Evolutionary conservation across 1,140 invertebrate species (phyloP), one percentile per base, ranked within the genome.

Genomic region (Diachasmimorpha longicaudata): DNA sequence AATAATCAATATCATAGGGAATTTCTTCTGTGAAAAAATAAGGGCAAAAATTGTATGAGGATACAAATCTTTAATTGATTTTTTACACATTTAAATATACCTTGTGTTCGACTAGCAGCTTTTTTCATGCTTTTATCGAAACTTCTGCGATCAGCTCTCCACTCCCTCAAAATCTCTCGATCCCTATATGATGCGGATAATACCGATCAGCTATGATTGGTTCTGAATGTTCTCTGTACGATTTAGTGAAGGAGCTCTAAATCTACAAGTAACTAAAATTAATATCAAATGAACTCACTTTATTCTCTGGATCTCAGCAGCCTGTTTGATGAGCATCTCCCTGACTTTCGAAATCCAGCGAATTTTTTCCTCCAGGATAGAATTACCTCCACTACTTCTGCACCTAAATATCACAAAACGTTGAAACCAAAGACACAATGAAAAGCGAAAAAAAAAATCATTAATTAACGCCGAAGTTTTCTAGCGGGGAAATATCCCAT

Each of bases 111-210:
- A 48, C 14, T 81, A 11, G 77, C 72, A 25, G 82, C 81, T 67
- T 80, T 84, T n/a, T 76, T 74, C 77, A 84, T 84, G 74, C 81
- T 82, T 81, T 77, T 84, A 69, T 55, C 68, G 10, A 80, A 83
- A 77, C 80, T 85, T 69, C 74, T 80, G 16, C 69, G 39, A 73
- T 85, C 78, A 13, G 58, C 58, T 76, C 83, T 83, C 86, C 86
- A 87, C 31, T 83, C 36, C 48, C 79, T 81, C 70, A 86, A 16
- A 52, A 70, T 74, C 16, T 75, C 70, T 72, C 74, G 73, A 77
- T 86, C 79, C 48, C 86, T 87, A 63, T 21, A 74, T n/a, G n/a
- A n/a, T n/a, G n/a, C n/a, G n/a, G n/a, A n/a, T n/a, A n/a, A n/a
- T n/a, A n/a, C n/a, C n/a, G n/a, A n/a, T n/a, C n/a, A n/a, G n/a